A percentile compares a stretch with the other conserved stretches of the same genome.
These are phyloP conservation scores for Austrofundulus limnaeus DNA, from an alignment of 2,113 vertebrate genomes.

Conservation along the genomic window DNA sequence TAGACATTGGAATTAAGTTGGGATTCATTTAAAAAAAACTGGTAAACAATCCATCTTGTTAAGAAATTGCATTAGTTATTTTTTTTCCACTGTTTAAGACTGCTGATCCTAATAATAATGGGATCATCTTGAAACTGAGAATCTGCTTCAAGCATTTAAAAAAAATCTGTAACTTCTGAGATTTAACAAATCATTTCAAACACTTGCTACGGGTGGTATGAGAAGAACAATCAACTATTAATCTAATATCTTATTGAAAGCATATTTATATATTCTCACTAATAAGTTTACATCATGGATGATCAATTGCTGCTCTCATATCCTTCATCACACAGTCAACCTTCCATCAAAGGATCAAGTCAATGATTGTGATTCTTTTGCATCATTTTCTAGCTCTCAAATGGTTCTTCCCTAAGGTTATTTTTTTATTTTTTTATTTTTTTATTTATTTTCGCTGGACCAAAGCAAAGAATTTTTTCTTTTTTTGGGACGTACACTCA, in stretches of 20 bases:
- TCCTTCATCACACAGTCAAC: slow-evolving; percentile 2
- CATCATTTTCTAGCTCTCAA: neutral
- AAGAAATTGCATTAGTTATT: too few relatives aligned
- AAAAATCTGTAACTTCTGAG: neutral
- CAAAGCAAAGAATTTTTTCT: too few relatives aligned
- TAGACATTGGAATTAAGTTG: too few relatives aligned
- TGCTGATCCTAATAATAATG: too few relatives aligned
- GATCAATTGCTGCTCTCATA: neutral
- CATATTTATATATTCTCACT: slow-evolving; percentile 2
- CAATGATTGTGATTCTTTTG: neutral
- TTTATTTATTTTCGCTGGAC: neutral
- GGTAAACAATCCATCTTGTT: too few relatives aligned
- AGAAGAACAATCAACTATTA: neutral
- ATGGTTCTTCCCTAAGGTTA: too few relatives aligned
- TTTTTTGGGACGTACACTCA: too few relatives aligned
- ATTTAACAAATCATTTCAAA: neutral
- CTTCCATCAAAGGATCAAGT: slow-evolving; percentile 2
- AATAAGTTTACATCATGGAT: slow-evolving; percentile 1
- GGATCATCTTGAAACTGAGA: too few relatives aligned
- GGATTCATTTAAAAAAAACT: too few relatives aligned
- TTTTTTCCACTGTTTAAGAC: too few relatives aligned
- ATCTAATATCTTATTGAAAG: slow-evolving; percentile 13
- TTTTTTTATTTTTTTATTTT: neutral
- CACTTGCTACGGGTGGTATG: too few relatives aligned
- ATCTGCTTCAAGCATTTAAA: neutral